phyloP scores from a whole-genome alignment of 1,140 invertebrate species.

The Meloidogyne exigua region DNA sequence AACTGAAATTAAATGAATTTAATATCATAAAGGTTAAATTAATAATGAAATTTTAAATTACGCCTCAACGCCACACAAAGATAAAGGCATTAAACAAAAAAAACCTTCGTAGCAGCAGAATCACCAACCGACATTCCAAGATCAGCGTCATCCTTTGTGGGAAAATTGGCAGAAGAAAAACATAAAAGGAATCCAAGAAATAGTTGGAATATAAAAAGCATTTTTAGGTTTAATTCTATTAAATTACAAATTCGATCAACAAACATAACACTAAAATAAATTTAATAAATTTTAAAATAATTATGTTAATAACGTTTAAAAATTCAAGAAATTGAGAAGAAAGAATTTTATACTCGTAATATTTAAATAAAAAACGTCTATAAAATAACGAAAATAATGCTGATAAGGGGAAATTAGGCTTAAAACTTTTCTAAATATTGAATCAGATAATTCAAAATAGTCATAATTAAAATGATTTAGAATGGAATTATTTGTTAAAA shows the following conservation, averaged over 20 bases:
- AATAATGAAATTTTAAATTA: not conserved
- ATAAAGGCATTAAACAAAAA: too few species aligned
- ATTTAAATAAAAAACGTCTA: not conserved
- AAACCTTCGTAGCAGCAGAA: slow-evolving; percentile 18
- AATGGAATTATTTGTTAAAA: too few species aligned
- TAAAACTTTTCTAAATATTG: not conserved
- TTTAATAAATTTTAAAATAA: too few species aligned
- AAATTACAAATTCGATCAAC: too few species aligned
- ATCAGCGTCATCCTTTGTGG: not conserved
- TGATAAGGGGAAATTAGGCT: not conserved
- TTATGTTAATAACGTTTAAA: too few species aligned
- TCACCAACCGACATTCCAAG: slow-evolving; percentile 8
- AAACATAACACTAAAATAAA: not conserved
- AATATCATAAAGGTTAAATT: too few species aligned
- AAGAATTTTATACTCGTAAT: not conserved
- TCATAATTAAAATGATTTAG: not conserved
- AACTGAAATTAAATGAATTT: not conserved
- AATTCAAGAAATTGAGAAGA: too few species aligned
- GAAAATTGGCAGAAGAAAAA: not conserved
- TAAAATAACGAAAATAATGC: not conserved
- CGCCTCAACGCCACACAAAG: too few species aligned
- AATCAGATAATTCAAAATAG: not conserved
- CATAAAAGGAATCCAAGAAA: not conserved
- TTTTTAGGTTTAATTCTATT: not conserved
- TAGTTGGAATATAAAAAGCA: not conserved